These are phyloP conservation scores for Euthynnus affinis DNA, from an alignment of 2,797 vertebrate species.

Conservation along the genomic window DNA sequence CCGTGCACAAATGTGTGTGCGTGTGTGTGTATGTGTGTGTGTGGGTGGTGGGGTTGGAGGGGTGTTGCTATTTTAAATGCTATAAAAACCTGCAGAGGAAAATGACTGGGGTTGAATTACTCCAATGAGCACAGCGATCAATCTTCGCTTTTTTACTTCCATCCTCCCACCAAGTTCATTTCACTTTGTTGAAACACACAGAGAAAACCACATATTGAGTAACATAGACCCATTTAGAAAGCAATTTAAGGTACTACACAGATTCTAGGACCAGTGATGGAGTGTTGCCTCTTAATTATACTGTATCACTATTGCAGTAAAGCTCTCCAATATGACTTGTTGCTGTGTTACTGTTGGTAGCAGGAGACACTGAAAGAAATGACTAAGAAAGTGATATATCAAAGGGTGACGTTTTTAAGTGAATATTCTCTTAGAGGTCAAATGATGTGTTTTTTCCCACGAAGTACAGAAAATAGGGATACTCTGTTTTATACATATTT, in stretches of 20 bases:
- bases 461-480: not conserved
- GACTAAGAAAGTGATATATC: conserved; percentile 32
- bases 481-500: not conserved
- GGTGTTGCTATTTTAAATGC: conserved; percentile 85
- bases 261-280: conserved; percentile 76
- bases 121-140: conserved; percentile 82
- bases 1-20: conserved; percentile 27
- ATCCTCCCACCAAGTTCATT: conserved; percentile 78
- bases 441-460: not conserved
- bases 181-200: conserved; percentile 83
- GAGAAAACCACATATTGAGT: conserved; percentile 87
- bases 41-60: not conserved
- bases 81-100: conserved; percentile 83
- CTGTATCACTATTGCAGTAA: conserved; percentile 78
- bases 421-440: not conserved
- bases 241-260: conserved; percentile 84
- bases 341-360: conserved; percentile 66
- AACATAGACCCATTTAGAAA: conserved; percentile 86
- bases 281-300: conserved; percentile 85
- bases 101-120: conserved; percentile 83
- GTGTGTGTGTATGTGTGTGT: conserved; percentile 31
- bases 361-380: conserved; percentile 27
- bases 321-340: conserved; percentile 71
- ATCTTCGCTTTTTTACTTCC: conserved; percentile 82
- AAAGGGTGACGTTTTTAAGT: conserved; percentile 1